Base-by-base conservation (phyloP, 2,888 invertebrate species). In the Hypselothyrea guttata region DNA sequence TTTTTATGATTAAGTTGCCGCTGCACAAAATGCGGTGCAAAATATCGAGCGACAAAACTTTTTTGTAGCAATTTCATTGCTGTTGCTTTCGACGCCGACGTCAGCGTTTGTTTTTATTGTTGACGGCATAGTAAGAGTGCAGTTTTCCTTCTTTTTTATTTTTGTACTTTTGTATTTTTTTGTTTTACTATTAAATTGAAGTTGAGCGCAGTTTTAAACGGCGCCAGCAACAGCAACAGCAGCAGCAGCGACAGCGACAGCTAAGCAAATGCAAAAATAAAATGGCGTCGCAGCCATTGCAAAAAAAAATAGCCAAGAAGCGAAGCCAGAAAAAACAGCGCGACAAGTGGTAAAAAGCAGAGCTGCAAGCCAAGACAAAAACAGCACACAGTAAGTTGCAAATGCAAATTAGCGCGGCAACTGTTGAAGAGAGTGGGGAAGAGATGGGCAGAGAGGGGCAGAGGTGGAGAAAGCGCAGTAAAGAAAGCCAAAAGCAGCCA, bases 171-270 rank as follows among this genome's bases (percentile, higher is more conserved):
- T n/a, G n/a, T n/a, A n/a, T n/a, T n/a, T n/a, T 33, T 30, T 33
- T 46, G 54, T 15, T 59, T 5, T 68, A 48, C 63, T 71, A 82
- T 84, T 64, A 75, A 78, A 85, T 78, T 82, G 71, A 78, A 78
- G 78, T 82, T 74, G 83, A 57, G 61, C 48, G 70, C 84, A 82
- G 65, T 69, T 62, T 83, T 31, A 59, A 72, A 56, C 56, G 44
- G 22, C 31, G 22, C 27, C 44, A 12, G 47, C 35, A 47, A 31
- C 42, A 41, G 37, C 62, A n/a, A n/a, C n/a, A n/a, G n/a, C n/a
- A n/a, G n/a, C n/a, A 72, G 59, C 56, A 41, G 22, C 31, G 22
- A 15, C 44, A 12, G 47, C 35, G 46, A 31, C 42, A 41, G 37
- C 62, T 62, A 59, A 56, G 52, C 68, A 49, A 64, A 66, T 69